phyloP scores from a whole-genome alignment of 2,888 invertebrate genomes.

The Germaria angustata region DNA sequence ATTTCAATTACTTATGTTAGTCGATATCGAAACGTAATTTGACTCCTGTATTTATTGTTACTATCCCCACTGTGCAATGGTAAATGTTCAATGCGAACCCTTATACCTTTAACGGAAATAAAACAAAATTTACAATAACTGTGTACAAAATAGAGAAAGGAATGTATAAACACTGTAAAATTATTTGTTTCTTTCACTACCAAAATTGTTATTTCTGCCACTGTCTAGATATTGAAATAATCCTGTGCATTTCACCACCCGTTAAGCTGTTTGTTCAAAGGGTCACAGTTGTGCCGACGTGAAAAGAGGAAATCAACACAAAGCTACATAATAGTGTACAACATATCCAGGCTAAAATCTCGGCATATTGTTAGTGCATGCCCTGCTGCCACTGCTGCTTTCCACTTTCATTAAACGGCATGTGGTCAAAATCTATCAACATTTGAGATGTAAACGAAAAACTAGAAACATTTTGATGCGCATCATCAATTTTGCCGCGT shows the following conservation, averaged over 20 bases:
- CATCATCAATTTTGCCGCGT: conserved; percentile 19
- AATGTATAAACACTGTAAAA: conserved; percentile 4
- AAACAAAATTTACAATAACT: conserved; percentile 18
- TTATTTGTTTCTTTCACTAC: background rate
- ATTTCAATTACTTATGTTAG: too few species aligned
- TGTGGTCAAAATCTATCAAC: conserved; percentile 49
- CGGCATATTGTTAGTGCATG: conserved; percentile 18
- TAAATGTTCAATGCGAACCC: background rate
- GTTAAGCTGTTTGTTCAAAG: conserved; percentile 59
- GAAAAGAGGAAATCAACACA: background rate
- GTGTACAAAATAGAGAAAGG: background rate
- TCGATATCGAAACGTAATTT: too few species aligned
- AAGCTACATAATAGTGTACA: background rate
- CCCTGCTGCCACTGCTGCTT: conserved; percentile 5
- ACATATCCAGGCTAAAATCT: conserved; percentile 10
- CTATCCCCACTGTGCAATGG: background rate
- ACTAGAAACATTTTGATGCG: background rate
- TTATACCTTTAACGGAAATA: background rate
- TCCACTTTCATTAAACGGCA: conserved; percentile 54
- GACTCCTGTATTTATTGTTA: too few species aligned
- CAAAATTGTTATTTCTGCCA: conserved; percentile 6
- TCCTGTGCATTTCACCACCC: conserved; percentile 56
- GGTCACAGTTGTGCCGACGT: conserved; percentile 55
- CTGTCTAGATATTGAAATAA: conserved; percentile 34
- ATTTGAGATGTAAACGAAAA: background rate